Percentiles rank a stretch among this genome's conserved stretches.
These are phyloP conservation scores for Drosophila rubida DNA, from an alignment of 2,888 invertebrate genomes.

Conservation along the genomic window DNA sequence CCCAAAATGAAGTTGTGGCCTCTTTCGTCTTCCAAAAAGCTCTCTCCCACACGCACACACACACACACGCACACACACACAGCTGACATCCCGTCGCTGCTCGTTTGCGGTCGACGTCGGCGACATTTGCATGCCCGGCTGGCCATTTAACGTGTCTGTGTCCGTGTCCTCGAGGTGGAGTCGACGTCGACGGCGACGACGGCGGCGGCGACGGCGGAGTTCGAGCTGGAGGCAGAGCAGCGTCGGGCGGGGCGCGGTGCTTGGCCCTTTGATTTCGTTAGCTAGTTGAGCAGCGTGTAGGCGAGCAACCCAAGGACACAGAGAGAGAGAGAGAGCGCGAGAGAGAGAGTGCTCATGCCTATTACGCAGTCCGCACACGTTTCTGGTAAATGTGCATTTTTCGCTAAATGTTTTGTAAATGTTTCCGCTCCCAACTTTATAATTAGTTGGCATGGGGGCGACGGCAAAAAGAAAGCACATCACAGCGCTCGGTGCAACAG, in stretches of 20 bases:
- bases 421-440: constrained; percentile 78
- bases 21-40: constrained; percentile 47
- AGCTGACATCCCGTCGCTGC: constrained; percentile 53
- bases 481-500: constrained; percentile 30
- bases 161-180: constrained; percentile 21
- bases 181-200: no score
- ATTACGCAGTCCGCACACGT: constrained; percentile 75
- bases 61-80: constrained; percentile 3
- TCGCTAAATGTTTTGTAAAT: constrained; percentile 81
- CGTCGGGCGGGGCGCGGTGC: constrained; percentile 15
- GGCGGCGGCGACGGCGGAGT: neutral
- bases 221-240: neutral
- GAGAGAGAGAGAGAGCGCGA: neutral
- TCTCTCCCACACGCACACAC: constrained; percentile 23
- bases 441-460: constrained; percentile 70
- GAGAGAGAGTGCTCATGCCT: constrained; percentile 8
- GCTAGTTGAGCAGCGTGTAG: constrained; percentile 33
- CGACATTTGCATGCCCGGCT: constrained; percentile 72
- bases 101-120: constrained; percentile 61
- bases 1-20: constrained; percentile 58
- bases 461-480: constrained; percentile 38
- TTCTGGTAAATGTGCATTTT: constrained; percentile 76
- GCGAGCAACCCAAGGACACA: neutral
- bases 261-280: constrained; percentile 64
- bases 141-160: constrained; percentile 54